Evolutionary conservation across 2,888 invertebrate species (phyloP).

Genomic region (Nebria brevicollis): DNA sequence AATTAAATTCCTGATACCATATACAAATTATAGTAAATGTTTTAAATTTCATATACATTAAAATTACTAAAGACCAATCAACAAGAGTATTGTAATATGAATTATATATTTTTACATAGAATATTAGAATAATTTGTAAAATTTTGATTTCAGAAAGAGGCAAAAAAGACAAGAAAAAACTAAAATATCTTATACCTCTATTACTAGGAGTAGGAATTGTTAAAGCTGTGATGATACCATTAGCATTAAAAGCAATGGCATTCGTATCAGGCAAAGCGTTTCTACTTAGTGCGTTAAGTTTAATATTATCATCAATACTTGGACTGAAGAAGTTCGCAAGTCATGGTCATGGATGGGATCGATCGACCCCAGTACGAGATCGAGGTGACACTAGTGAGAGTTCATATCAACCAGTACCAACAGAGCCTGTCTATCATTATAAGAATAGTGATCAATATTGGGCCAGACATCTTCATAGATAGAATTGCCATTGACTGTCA

Average conservation of each 20-base stretch:
- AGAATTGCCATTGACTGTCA: not conserved
- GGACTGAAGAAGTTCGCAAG: constrained; percentile 67
- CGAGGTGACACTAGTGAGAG: constrained; percentile 30
- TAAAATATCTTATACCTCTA: constrained; percentile 70
- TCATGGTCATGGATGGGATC: constrained; percentile 22
- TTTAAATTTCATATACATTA: too few species aligned
- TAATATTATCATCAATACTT: constrained; percentile 71
- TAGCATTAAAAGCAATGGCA: constrained; percentile 75
- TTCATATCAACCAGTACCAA: constrained; percentile 35
- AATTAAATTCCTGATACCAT: too few species aligned
- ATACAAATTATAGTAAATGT: too few species aligned
- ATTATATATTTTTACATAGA: not conserved
- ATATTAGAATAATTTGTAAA: not conserved
- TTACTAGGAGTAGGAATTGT: constrained; percentile 72
- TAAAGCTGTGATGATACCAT: constrained; percentile 73
- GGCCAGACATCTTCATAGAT: constrained; percentile 20
- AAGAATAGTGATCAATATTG: constrained; percentile 27
- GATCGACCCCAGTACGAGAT: constrained; percentile 52
- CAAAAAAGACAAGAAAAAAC: constrained; percentile 61
- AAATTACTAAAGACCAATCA: too few species aligned
- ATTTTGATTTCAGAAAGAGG: constrained; percentile 53
- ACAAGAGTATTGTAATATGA: too few species aligned
- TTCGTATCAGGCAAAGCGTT: constrained; percentile 72
- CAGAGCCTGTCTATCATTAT: constrained; percentile 33
- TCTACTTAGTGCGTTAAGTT: constrained; percentile 65